phyloP scores from a whole-genome alignment of 2,797 vertebrate genomes.

The Acanthurus tractus region DNA sequence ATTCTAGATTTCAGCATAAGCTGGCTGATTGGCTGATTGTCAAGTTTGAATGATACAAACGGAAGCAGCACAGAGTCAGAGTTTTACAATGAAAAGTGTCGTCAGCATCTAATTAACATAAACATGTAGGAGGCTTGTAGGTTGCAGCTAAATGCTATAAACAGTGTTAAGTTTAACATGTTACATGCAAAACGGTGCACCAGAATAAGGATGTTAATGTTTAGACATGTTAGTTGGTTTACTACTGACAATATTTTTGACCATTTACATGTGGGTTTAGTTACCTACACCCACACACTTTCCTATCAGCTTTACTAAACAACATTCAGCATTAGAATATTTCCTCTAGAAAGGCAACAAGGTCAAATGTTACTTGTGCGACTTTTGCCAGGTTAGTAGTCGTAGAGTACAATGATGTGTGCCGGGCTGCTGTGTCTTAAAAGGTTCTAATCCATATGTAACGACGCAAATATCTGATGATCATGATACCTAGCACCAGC shows the following conservation, averaged over 20 bases:
- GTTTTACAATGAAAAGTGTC: constrained; percentile 14
- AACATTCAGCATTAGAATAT: not conserved
- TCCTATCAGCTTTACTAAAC: not conserved
- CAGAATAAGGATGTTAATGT: no score
- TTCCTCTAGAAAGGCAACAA: not conserved
- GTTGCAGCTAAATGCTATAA: constrained; percentile 16
- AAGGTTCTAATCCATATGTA: no score
- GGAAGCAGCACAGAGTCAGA: constrained; percentile 13
- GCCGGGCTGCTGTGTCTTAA: not conserved
- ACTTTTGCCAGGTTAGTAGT: not conserved
- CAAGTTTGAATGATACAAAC: constrained; percentile 33
- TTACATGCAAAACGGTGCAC: not conserved
- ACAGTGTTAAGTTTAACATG: constrained; percentile 2
- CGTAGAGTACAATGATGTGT: not conserved
- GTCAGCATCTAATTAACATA: constrained; percentile 17
- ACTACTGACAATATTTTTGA: not conserved
- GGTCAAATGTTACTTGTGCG: not conserved
- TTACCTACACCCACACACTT: not conserved
- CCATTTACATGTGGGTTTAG: not conserved
- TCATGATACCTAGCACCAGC: not conserved
- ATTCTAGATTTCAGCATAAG: constrained; percentile 35
- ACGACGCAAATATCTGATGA: not conserved
- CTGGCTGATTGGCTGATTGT: constrained; percentile 46
- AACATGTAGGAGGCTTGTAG: not conserved
- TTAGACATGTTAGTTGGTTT: not conserved